phyloP scores from a whole-genome alignment of 2,797 vertebrate genomes.

The Poeciliopsis infans region DNA sequence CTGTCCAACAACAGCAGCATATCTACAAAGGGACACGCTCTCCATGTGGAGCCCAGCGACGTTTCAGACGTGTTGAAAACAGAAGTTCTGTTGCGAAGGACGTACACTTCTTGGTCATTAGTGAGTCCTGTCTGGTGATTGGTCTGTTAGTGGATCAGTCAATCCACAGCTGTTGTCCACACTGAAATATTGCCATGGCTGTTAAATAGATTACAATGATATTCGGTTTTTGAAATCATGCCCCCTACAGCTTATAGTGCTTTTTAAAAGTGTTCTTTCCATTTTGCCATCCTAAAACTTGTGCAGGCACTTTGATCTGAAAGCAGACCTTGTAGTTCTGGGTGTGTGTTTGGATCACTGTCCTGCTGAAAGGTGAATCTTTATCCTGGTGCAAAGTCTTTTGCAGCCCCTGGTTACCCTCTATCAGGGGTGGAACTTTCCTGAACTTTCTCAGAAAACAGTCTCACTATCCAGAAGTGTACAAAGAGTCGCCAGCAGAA shows the following conservation, averaged over 20 bases:
- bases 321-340: background rate
- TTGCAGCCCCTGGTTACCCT: background rate
- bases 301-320: background rate
- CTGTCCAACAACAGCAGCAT: background rate
- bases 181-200: background rate
- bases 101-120: background rate
- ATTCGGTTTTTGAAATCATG: background rate
- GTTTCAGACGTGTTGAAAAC: constrained; percentile 12
- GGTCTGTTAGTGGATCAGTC: background rate
- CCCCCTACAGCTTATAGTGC: background rate
- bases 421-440: background rate
- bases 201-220: background rate
- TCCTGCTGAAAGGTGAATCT: background rate
- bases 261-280: background rate
- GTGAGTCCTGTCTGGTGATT: background rate
- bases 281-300: background rate
- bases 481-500: background rate
- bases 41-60: constrained; percentile 11
- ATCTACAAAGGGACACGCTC: constrained; percentile 16
- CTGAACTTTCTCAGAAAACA: background rate
- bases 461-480: background rate
- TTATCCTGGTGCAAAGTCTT: background rate
- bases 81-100: constrained; percentile 2
- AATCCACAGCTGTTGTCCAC: background rate
- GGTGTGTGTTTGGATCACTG: background rate